Conservation (phyloP, 1,140 invertebrate genomes). For the Tyrophagus putrescentiae region DNA sequence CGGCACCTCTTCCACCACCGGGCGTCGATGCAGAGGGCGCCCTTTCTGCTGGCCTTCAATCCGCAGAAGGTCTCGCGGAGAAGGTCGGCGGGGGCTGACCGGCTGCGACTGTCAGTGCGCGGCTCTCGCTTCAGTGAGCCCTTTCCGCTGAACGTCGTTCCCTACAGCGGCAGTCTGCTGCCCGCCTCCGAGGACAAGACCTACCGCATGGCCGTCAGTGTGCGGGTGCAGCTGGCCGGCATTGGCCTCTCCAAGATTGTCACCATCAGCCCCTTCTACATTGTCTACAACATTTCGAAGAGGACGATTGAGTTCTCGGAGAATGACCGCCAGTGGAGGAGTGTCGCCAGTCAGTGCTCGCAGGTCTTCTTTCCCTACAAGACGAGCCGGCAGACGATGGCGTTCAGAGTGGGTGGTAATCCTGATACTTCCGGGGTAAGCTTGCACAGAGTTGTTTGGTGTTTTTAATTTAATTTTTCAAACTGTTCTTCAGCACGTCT, state of each 20-base stretch:
- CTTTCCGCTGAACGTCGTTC: constrained; percentile 92
- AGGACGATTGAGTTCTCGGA: constrained; percentile 65
- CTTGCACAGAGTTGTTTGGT: not conserved
- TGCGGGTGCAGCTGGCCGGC: constrained; percentile 74
- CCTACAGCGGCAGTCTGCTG: constrained; percentile 70
- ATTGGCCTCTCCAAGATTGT: constrained; percentile 90
- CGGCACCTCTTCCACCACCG: constrained; percentile 15
- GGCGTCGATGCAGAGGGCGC: constrained; percentile 25
- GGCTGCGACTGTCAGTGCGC: constrained; percentile 50
- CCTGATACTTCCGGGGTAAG: not conserved
- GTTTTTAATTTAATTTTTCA: too few species aligned
- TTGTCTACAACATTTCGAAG: constrained; percentile 71
- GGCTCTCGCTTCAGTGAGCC: constrained; percentile 89
- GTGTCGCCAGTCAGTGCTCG: constrained; percentile 40
- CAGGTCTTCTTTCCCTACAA: constrained; percentile 64
- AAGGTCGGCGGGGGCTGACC: too few species aligned
- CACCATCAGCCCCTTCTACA: constrained; percentile 83
- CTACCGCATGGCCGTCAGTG: constrained; percentile 31
- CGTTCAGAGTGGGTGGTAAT: constrained; percentile 29
- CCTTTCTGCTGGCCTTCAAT: constrained; percentile 23
- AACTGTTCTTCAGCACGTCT: not conserved
- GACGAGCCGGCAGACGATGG: constrained; percentile 45
- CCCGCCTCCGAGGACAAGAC: constrained; percentile 50
- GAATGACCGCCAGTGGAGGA: constrained; percentile 33
- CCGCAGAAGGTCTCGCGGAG: constrained; percentile 13